phyloP scores from a whole-genome alignment of 2,888 invertebrate genomes.

The Ochropleura plecta region DNA sequence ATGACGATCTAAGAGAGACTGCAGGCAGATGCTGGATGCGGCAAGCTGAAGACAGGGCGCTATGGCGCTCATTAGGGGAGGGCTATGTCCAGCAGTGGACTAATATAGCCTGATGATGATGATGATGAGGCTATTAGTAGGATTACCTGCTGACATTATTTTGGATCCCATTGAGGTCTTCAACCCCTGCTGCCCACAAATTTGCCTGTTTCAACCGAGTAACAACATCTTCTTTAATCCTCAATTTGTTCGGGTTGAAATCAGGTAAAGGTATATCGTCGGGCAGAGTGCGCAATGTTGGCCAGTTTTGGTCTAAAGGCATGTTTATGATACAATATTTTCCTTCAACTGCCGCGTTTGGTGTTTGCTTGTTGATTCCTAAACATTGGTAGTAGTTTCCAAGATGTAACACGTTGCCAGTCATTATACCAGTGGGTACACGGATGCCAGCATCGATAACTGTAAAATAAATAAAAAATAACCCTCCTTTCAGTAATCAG shows the following conservation, averaged over 20 bases:
- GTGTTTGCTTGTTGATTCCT: constrained; percentile 68
- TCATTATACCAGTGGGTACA: constrained; percentile 76
- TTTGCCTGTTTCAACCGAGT: constrained; percentile 26
- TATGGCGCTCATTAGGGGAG: no score
- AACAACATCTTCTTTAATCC: constrained; percentile 36
- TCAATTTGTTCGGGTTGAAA: constrained; percentile 41
- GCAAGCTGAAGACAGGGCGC: no score
- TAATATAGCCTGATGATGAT: no score
- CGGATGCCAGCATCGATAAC: constrained; percentile 79
- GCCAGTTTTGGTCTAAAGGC: constrained; percentile 70
- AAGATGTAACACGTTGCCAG: constrained; percentile 73
- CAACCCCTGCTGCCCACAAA: constrained; percentile 9
- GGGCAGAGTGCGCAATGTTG: constrained; percentile 63
- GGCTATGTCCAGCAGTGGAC: no score
- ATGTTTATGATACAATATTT: constrained; percentile 79
- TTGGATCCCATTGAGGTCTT: constrained; percentile 5
- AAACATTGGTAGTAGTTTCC: constrained; percentile 80
- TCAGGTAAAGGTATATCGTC: constrained; percentile 53
- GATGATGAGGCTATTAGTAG: no score
- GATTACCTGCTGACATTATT: constrained; percentile 15
- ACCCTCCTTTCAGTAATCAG: no score
- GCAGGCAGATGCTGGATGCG: no score
- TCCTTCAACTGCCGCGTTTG: constrained; percentile 72
- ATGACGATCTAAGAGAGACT: no score
- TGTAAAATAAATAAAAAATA: constrained; percentile 37